Evolutionary conservation across 2,888 invertebrate species (phyloP).

Genomic region (Notodonta dromedarius): DNA sequence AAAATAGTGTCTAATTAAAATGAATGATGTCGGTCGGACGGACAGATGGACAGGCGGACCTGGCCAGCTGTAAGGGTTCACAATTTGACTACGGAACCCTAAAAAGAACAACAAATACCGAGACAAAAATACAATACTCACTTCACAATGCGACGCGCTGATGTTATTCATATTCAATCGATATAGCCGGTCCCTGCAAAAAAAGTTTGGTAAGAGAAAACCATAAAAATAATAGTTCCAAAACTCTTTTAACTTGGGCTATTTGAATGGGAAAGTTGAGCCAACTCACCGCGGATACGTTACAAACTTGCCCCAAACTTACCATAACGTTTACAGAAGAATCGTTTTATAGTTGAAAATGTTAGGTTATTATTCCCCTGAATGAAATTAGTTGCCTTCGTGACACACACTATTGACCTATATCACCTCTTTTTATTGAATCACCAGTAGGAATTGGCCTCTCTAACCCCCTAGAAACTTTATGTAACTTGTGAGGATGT

Average conservation of each 20-base stretch:
- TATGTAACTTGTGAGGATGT: conserved; percentile 13
- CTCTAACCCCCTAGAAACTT: conserved; percentile 35
- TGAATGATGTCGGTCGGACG: no score
- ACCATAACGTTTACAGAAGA: conserved; percentile 66
- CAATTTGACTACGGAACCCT: no score
- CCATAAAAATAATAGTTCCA: conserved; percentile 20
- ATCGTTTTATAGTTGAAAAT: conserved; percentile 74
- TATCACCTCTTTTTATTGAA: conserved; percentile 61
- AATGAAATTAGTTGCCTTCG: conserved; percentile 62
- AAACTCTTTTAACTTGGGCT: conserved; percentile 53
- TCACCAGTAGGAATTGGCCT: conserved; percentile 47
- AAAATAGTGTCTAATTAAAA: no score
- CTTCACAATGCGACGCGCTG: conserved; percentile 93
- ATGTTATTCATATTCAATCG: conserved; percentile 93
- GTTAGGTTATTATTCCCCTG: conserved; percentile 53
- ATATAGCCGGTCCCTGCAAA: conserved; percentile 93
- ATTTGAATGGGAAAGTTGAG: conserved; percentile 54
- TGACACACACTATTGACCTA: conserved; percentile 71
- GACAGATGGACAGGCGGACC: no score
- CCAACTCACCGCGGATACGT: conserved; percentile 46
- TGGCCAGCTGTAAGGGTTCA: no score
- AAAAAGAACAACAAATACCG: no score
- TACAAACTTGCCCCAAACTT: conserved; percentile 62
- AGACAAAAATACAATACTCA: conserved; percentile 48
- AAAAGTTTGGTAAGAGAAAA: conserved; percentile 48